Evolutionary conservation across 2,797 vertebrate genomes (phyloP), one percentile per base, ranked within the genome.

Genomic region (Lepidocolaptes lacrymiger): DNA sequence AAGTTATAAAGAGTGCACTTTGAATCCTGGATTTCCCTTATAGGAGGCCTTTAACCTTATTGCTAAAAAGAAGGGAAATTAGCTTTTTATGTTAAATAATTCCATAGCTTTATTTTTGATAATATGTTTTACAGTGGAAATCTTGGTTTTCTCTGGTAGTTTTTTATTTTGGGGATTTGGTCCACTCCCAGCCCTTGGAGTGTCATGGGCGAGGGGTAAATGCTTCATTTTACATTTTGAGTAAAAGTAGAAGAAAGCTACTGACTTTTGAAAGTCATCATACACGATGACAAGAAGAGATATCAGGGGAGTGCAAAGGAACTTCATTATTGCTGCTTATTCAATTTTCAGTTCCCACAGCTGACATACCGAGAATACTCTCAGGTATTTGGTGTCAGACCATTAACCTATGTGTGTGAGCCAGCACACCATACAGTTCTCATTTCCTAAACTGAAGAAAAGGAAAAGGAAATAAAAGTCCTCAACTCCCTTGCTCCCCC

Each of bases 291-390:
- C 79, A 94, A 77, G 95, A 91, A 66, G 52, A 85, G 67, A 58
- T 55, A 95, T 37, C 58, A 44, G 41, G 52, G 34, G 64, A 95
- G 32, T 88, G 80, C 91, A 81, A 68, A 86, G 39, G 41, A 95
- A 78, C 73, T 91, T 94, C 54, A 78, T 86, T 94, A 77, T 64
- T 95, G 69, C 80, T 88, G 49, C 72, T 91, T 96, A 93, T 86
- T 93, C 90, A 90, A 77, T 94, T 94, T 95, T 88, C 66, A 81
- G 80, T 95, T 94, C 83, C 90, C 69, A 86, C 71, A 84, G 76
- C 56, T 61, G 76, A 72, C 69, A 28, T 80, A 43, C 32, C 0
- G 2, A 49, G 69, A 90, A 94, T 91, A 72, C 83, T 93, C 88
- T 64, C 41, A 72, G 92, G 85, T 88, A 93, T 95, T 91, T 88